Evolutionary conservation across 2,797 vertebrate genomes (phyloP).

Genomic region (Peromyscus aztecus): DNA sequence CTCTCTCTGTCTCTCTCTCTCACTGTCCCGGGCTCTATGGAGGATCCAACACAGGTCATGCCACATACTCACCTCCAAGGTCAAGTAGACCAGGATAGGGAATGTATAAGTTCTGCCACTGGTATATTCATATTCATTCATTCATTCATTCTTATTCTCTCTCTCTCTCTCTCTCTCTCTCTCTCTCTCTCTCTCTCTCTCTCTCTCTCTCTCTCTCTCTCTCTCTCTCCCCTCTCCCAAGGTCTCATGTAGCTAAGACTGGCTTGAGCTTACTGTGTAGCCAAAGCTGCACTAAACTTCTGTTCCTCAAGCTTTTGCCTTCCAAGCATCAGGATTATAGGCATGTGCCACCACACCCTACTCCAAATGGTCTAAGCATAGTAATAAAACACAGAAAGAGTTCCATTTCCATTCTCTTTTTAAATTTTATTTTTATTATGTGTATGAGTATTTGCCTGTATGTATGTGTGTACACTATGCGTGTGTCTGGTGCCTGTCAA

Average conservation of each 20-base stretch:
- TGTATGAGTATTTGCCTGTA: neutral
- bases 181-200: too few relatives aligned
- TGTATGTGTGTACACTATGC: neutral
- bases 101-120: neutral
- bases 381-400: neutral
- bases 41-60: neutral
- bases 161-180: too few relatives aligned
- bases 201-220: too few relatives aligned
- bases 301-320: neutral
- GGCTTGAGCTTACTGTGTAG: neutral
- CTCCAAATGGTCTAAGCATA: neutral
- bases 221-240: neutral
- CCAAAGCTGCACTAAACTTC: neutral
- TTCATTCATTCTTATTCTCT: too few relatives aligned
- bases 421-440: neutral
- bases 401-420: neutral
- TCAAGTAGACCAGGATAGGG: neutral
- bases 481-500: neutral
- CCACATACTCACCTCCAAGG: neutral
- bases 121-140: too few relatives aligned
- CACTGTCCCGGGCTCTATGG: neutral
- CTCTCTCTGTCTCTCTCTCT: neutral
- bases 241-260: neutral
- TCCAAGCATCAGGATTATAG: neutral
- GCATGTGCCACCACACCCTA: neutral